Percentiles rank a stretch among this genome's conserved stretches.
phyloP scores from a whole-genome alignment of 1,140 invertebrate species.

The Caenorhabditis latens region DNA sequence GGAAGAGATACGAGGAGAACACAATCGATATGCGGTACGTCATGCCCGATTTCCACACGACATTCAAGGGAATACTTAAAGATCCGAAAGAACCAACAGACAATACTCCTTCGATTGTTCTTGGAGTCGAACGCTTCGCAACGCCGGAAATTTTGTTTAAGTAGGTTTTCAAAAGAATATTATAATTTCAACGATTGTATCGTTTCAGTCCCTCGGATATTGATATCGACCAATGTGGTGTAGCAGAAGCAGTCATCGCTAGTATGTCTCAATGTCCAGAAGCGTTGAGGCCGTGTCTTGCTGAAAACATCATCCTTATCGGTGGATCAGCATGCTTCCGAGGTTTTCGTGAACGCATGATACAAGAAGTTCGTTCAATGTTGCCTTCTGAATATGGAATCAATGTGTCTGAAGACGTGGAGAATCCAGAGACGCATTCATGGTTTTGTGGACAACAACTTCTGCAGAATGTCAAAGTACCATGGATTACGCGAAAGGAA shows the following conservation, averaged over 20 bases:
- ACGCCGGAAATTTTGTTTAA: constrained; percentile 88
- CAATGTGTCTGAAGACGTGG: neutral
- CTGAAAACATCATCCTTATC: constrained; percentile 88
- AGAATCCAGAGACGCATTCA: constrained; percentile 62
- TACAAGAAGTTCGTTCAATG: constrained; percentile 44
- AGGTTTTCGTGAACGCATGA: constrained; percentile 82
- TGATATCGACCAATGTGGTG: constrained; percentile 92
- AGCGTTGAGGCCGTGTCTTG: constrained; percentile 82
- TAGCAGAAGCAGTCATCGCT: constrained; percentile 87
- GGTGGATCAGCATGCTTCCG: constrained; percentile 87
- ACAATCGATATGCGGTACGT: constrained; percentile 90
- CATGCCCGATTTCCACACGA: constrained; percentile 92
- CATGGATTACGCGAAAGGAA: constrained; percentile 66
- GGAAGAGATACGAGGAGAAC: constrained; percentile 81
- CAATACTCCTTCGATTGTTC: constrained; percentile 67
- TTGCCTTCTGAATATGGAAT: neutral
- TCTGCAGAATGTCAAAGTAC: neutral
- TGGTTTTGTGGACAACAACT: constrained; percentile 58
- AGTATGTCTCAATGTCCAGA: constrained; percentile 76
- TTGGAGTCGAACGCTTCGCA: constrained; percentile 88
- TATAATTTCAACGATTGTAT: neutral
- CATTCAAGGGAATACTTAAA: constrained; percentile 81
- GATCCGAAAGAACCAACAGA: neutral
- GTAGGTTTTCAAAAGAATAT: constrained; percentile 18
- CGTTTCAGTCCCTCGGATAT: constrained; percentile 92